Base-by-base conservation (phyloP, 1,140 invertebrate genomes). In the Pachypeltis micranthus region DNA sequence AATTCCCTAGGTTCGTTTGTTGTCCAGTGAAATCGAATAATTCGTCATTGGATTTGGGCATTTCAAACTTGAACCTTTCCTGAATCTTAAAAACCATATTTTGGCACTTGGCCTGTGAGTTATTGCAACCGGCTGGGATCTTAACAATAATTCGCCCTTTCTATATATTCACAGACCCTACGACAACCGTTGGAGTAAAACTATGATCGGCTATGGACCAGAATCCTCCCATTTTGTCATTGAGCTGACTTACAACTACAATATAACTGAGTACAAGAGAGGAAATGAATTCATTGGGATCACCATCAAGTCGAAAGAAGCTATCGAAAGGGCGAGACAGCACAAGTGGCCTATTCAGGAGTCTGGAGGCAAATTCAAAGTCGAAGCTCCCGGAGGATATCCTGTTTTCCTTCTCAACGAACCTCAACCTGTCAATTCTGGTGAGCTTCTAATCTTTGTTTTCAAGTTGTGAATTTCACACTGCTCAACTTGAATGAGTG, bases 221-320 rank as follows among this genome's bases (percentile, higher is more conserved):
- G 96, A 99, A 77, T 89, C 95, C 70, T 81, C 82, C 58, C 90
- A 98, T 76, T 99, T 98, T 83, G 95, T 96, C 2, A 79, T 97
- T 29, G 96, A 99, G 75, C 77, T 99, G 2, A 98, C 95, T 19
- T 99, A 98, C 71, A 99, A 98, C 72, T 99, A 98, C 79, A 92
- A 91, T 23, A 83, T 98, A 23, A 83, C 84, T 67, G 75, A 79
- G 62, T 98, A 98, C 72, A 83, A 90, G 67, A 73, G 80, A 65
- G 76, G 93, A 58, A 96, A 96, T 79, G 94, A 96, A 76, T 96
- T 94, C 72, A 75, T 82, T 59, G 90, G 91, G 19, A 85, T 97
- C 12, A 91, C 88, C 24, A 86, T 97, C 39, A 79, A 84, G 70
- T 93, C 90, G 0, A 84, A 81, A 62, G 83, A 88, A 71, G 80